These are phyloP conservation scores for Choreutis nemorana DNA, from an alignment of 2,888 invertebrate species.

Conservation along the genomic window DNA sequence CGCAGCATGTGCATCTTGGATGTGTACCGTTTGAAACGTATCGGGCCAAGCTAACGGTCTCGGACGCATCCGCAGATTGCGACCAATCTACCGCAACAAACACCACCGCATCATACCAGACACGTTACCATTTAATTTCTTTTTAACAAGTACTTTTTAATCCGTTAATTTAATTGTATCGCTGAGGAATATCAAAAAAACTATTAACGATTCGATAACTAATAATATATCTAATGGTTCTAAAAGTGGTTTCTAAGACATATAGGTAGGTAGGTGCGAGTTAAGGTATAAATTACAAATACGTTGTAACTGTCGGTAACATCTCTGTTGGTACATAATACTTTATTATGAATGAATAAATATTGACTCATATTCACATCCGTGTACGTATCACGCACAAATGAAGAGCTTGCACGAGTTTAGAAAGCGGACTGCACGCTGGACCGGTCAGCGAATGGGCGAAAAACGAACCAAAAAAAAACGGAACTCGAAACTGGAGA, in stretches of 20 bases:
- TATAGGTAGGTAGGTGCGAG: too few species aligned
- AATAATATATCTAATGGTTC: too few species aligned
- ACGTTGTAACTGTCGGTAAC: too few species aligned
- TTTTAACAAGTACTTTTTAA: too few species aligned
- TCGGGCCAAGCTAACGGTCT: constrained; percentile 38
- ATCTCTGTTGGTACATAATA: too few species aligned
- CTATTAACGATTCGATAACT: too few species aligned
- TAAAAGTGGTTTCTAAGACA: too few species aligned
- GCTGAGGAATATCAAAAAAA: too few species aligned
- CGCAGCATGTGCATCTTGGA: constrained; percentile 30
- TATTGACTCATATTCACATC: constrained; percentile 34
- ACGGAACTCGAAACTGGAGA: constrained; percentile 13
- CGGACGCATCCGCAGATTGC: constrained; percentile 19
- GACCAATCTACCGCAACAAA: constrained; percentile 10
- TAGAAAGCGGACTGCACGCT: constrained; percentile 55
- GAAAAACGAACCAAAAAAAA: constrained; percentile 35
- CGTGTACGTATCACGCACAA: constrained; percentile 47
- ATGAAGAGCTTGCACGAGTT: constrained; percentile 27
- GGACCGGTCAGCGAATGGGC: constrained; percentile 36
- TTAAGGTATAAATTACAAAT: too few species aligned
- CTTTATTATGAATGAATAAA: constrained; percentile 15
- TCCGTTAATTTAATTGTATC: too few species aligned
- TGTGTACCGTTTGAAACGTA: constrained; percentile 49
- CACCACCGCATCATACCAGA: too few species aligned
- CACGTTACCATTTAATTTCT: too few species aligned